Evolutionary conservation across 2,888 invertebrate genomes (phyloP).

Genomic region (Nymphalis polychloros): DNA sequence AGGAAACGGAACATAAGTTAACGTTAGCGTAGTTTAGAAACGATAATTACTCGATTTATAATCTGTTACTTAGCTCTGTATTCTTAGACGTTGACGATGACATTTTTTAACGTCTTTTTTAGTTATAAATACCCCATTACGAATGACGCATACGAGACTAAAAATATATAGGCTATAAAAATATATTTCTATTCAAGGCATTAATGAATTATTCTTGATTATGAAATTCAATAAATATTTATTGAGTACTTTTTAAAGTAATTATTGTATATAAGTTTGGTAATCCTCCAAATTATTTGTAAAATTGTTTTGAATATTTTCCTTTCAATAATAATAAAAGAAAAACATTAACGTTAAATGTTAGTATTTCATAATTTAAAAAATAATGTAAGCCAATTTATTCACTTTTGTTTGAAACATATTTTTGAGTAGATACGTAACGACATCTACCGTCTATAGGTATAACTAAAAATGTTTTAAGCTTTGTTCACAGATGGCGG

Average conservation of each 20-base stretch:
- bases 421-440: neutral
- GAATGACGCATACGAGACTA: slow-evolving; percentile 10
- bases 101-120: slow-evolving; percentile 32
- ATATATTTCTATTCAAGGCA: neutral
- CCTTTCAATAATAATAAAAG: too few species aligned
- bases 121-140: slow-evolving; percentile 33
- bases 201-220: neutral
- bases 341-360: too few species aligned
- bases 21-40: slow-evolving; percentile 56
- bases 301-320: too few species aligned
- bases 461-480: slow-evolving; percentile 19
- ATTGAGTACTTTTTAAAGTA: too few species aligned
- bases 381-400: neutral
- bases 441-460: slow-evolving; percentile 32
- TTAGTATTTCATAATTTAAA: too few species aligned
- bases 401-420: neutral
- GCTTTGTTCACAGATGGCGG: slow-evolving; percentile 32
- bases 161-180: slow-evolving; percentile 9
- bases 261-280: too few species aligned
- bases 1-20: slow-evolving; percentile 64
- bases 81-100: slow-evolving; percentile 36
- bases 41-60: slow-evolving; percentile 65
- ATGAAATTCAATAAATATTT: too few species aligned
- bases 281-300: too few species aligned
- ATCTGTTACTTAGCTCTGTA: slow-evolving; percentile 46